Conservation (phyloP, 2,113 vertebrate genomes). For the Scolopax mira region DNA sequence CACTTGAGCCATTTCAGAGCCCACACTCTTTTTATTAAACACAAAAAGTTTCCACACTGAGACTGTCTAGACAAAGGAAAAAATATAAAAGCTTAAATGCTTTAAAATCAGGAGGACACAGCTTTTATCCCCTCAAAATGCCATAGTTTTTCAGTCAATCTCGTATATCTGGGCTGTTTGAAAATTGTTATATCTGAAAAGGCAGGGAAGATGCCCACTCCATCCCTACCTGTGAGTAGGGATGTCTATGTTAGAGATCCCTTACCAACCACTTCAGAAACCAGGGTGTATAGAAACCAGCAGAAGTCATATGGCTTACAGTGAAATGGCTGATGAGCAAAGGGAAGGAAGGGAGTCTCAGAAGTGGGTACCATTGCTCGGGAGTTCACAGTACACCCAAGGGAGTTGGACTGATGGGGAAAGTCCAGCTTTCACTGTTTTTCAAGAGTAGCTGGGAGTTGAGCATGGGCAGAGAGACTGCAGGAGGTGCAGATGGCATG, state of each 20-base stretch:
- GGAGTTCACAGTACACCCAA: not conserved
- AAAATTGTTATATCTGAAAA: not conserved
- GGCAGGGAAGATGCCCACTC: not conserved
- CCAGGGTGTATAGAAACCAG: not conserved
- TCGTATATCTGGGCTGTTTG: not conserved
- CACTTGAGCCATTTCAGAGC: not conserved
- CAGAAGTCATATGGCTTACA: not conserved
- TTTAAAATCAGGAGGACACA: not conserved
- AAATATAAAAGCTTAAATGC: not conserved
- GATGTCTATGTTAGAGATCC: not conserved
- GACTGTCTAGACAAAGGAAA: not conserved
- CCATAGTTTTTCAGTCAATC: not conserved
- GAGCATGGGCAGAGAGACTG: not conserved
- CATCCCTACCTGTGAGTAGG: not conserved
- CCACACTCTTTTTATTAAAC: not conserved
- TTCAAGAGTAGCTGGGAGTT: not conserved
- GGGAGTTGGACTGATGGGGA: not conserved
- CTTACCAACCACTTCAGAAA: not conserved
- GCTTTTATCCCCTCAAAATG: not conserved
- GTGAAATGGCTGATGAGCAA: not conserved
- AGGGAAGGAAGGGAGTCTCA: not conserved
- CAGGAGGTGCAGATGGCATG: not conserved
- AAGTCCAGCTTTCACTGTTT: not conserved
- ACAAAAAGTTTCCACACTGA: not conserved
- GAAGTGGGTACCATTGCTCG: not conserved